Conservation (phyloP, 2,113 vertebrate species). For the Macquaria ambigua region DNA sequence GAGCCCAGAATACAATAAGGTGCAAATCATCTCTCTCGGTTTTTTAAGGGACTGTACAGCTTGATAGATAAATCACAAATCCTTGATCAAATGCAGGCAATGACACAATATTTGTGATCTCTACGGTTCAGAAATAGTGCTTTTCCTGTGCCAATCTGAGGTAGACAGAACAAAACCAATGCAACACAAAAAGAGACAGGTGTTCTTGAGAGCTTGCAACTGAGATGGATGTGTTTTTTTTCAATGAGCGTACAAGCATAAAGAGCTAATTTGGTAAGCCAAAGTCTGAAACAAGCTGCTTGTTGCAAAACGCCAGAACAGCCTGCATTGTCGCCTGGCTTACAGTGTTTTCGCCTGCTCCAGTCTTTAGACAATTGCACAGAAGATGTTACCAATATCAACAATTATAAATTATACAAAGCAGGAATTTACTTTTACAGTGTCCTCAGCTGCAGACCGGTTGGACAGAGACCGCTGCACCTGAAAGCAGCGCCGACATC, state of each 20-base stretch:
- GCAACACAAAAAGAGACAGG: conserved; percentile 38
- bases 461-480: conserved; percentile 41
- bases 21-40: conserved; percentile 64
- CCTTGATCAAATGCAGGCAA: conserved; percentile 47
- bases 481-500: conserved; percentile 57
- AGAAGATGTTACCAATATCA: conserved; percentile 46
- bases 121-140: conserved; percentile 66
- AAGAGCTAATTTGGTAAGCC: conserved; percentile 25
- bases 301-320: conserved; percentile 36
- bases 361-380: conserved; percentile 64
- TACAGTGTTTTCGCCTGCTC: conserved; percentile 51
- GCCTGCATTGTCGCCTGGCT: conserved; percentile 18
- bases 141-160: conserved; percentile 80
- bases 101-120: conserved; percentile 47
- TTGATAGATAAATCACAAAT: conserved; percentile 45
- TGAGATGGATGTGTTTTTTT: conserved; percentile 54
- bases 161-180: conserved; percentile 77
- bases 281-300: conserved; percentile 47
- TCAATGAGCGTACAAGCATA: conserved; percentile 25
- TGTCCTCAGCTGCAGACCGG: conserved; percentile 48
- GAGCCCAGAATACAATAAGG: conserved; percentile 65
- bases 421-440: conserved; percentile 56
- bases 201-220: conserved; percentile 35
- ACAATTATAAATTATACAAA: conserved; percentile 59
- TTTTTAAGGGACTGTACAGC: conserved; percentile 59